Base-by-base conservation (phyloP, 2,797 vertebrate species). In the Cossypha heuglini region DNA sequence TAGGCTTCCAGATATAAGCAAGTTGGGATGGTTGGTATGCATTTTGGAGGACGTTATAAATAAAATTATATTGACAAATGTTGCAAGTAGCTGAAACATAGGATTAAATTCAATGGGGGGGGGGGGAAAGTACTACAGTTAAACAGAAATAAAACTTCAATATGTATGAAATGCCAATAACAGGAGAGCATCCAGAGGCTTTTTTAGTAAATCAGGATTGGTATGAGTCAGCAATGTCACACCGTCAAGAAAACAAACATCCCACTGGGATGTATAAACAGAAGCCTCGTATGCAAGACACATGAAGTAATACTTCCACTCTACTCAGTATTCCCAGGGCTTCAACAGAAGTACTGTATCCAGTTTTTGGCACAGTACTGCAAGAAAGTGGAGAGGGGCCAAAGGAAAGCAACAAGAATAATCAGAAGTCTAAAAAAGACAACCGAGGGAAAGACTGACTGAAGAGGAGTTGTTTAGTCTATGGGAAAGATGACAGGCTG, bases 191-290 rank as follows among this genome's bases (percentile, higher is more conserved):
- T 93, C 64, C 63, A 80, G 64, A 67, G 28, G 13, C 1, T 59
- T 71, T 73, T 81, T 86, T 11, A 84, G 83, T 45, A 87, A 88
- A 93, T 91, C 37, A 80, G 75, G 57, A 90, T 54, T 71, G 37
- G 54, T 24, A 21, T 45, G 87, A 97, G 75, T 88, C 94, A 96
- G 81, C 78, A 94, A 54, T 67, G 68, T 83, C 91, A 71, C 33
- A 88, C 86, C 0, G 48, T 80, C 89, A 94, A 75, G 85, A 94
- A 94, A 96, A 84, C 91, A 94, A 95, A 93, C n/a, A 92, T 85
- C 93, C 43, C 37, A 74, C 75, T 86, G 91, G 72, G 91, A 90
- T 90, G 58, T 40, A 57, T 71, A 95, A 96, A 94, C 89, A 94
- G 72, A 37, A 95, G 75, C 71, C 87, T 86, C 1, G 0, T 86